Evolutionary conservation across 2,888 invertebrate genomes (phyloP).

Genomic region (Drosophila paramelanica): DNA sequence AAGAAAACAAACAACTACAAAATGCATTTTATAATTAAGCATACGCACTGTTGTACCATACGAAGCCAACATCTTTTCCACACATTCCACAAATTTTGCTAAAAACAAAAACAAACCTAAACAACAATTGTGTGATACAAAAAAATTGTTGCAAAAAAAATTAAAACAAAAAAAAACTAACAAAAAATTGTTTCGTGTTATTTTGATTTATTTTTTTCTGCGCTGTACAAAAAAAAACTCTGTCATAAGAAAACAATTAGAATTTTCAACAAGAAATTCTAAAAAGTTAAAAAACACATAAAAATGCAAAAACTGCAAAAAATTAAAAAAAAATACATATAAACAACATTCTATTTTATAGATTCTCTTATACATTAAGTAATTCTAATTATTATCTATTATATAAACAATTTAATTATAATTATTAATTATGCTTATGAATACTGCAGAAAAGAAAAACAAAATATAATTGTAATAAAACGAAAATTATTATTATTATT

Average conservation of each 20-base stretch:
- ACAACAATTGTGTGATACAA: slow-evolving; percentile 76
- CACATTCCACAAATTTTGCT: slow-evolving; percentile 27
- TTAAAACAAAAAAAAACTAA: slow-evolving; percentile 26
- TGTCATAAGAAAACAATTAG: slow-evolving; percentile 12
- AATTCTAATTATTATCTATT: slow-evolving; percentile 81
- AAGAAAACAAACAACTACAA: slow-evolving; percentile 2
- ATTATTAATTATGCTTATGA: slow-evolving; percentile 79
- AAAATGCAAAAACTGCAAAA: slow-evolving; percentile 24
- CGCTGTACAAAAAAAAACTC: slow-evolving; percentile 64
- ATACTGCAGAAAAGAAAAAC: slow-evolving; percentile 54
- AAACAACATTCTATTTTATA: slow-evolving; percentile 71
- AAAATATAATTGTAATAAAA: slow-evolving; percentile 71
- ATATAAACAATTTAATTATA: slow-evolving; percentile 81
- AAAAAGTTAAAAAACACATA: slow-evolving; percentile 13
- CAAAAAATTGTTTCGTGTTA: slow-evolving; percentile 54
- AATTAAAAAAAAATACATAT: slow-evolving; percentile 13
- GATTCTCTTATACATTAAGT: slow-evolving; percentile 78
- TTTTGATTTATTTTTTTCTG: slow-evolving; percentile 41
- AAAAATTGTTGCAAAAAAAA: slow-evolving; percentile 63
- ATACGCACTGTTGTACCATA: slow-evolving; percentile 77
- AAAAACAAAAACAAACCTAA: slow-evolving; percentile 36
- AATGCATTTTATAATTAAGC: slow-evolving; percentile 64
- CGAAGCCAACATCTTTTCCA: slow-evolving; percentile 38
- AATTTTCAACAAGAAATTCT: slow-evolving; percentile 28
- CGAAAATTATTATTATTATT: slow-evolving; percentile 65